Evolutionary conservation across 1,140 invertebrate species (phyloP).

Genomic region (Stenopsyche tienmushanensis): DNA sequence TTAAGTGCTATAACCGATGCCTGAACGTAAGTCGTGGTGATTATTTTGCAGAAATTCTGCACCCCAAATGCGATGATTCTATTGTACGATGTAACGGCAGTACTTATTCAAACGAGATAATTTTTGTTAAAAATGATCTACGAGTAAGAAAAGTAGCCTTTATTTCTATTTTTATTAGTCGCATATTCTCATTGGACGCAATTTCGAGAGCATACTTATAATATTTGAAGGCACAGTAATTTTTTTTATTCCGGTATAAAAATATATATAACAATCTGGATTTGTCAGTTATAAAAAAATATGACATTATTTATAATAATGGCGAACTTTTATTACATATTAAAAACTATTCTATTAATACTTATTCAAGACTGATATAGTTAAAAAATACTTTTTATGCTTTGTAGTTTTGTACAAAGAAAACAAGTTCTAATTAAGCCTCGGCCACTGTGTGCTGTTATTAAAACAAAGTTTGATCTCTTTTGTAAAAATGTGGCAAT

Average conservation of each 20-base stretch:
- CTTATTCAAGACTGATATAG: too few relatives aligned
- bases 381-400: too few relatives aligned
- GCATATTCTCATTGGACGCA: not conserved
- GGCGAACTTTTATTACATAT: not conserved
- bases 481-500: too few relatives aligned
- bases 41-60: not conserved
- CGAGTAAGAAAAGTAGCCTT: not conserved
- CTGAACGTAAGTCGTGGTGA: not conserved
- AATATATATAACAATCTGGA: too few relatives aligned
- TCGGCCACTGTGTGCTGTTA: too few relatives aligned
- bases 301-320: not conserved
- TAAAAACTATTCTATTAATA: too few relatives aligned
- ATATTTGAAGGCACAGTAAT: not conserved
- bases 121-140: not conserved
- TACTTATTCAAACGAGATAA: too few relatives aligned
- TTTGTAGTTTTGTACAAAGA: too few relatives aligned
- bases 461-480: too few relatives aligned
- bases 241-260: too few relatives aligned
- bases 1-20: not conserved
- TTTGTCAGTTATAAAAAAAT: not conserved
- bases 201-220: not conserved
- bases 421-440: not conserved
- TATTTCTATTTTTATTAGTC: not conserved
- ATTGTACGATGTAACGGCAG: not conserved
- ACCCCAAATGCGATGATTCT: not conserved